Percentiles rank a stretch among this genome's conserved stretches.
phyloP scores from a whole-genome alignment of 1,140 invertebrate species.

The Formica selysi region DNA sequence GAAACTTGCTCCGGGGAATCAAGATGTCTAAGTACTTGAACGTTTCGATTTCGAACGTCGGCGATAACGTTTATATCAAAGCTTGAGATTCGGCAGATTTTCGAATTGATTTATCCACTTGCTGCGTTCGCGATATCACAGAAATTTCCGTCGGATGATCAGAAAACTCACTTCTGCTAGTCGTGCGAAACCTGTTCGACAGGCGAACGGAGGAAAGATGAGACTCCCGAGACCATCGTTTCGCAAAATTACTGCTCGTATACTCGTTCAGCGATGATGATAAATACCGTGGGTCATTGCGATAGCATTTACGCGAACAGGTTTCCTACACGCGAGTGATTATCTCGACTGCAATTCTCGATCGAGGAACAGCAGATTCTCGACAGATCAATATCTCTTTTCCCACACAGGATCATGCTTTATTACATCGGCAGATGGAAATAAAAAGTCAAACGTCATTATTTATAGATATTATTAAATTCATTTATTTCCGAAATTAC shows the following conservation, averaged over 20 bases:
- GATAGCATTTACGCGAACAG: conserved; percentile 14
- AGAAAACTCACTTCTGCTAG: conserved; percentile 48
- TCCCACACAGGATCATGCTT: neutral
- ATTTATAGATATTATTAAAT: neutral
- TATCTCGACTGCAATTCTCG: conserved; percentile 2
- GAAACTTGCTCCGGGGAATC: neutral
- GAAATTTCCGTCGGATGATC: conserved; percentile 31
- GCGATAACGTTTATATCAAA: conserved; percentile 2
- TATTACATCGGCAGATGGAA: neutral
- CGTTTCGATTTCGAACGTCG: conserved; percentile 4
- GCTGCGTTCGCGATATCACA: conserved; percentile 32
- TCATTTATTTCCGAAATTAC: neutral
- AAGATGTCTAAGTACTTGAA: neutral
- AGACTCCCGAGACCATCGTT: conserved; percentile 23
- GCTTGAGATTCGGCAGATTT: conserved; percentile 14
- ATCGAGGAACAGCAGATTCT: neutral
- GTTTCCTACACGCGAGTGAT: conserved; percentile 50
- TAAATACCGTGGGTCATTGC: conserved; percentile 34
- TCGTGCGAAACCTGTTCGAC: conserved; percentile 48
- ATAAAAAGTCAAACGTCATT: neutral
- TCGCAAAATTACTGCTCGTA: conserved; percentile 47
- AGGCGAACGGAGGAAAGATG: conserved; percentile 21
- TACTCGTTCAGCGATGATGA: conserved; percentile 30
- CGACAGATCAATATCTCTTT: neutral
- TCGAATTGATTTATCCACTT: conserved; percentile 44